phyloP scores from a whole-genome alignment of 2,113 vertebrate species.

The Rhea americana region DNA sequence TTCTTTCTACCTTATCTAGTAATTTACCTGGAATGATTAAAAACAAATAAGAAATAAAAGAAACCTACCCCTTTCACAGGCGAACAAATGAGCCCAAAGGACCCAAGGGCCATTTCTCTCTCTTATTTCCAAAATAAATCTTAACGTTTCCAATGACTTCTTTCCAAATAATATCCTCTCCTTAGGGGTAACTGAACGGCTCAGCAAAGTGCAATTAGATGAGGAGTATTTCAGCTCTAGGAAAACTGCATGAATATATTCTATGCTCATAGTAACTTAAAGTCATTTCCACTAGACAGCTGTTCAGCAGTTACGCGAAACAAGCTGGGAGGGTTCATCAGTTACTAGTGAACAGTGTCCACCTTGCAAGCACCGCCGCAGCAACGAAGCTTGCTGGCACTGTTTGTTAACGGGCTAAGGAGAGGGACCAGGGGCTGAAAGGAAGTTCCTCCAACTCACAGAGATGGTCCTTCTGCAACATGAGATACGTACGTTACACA shows the following conservation, averaged over 20 bases:
- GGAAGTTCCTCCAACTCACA: not conserved
- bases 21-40: conserved; percentile 31
- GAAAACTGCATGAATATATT: conserved; percentile 33
- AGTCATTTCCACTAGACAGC: conserved; percentile 55
- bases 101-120: conserved; percentile 14
- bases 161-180: not conserved
- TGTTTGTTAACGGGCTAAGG: not conserved
- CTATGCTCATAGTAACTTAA: conserved; percentile 54
- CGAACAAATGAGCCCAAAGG: not conserved
- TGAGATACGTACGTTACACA: not conserved
- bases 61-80: not conserved
- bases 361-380: not conserved
- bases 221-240: conserved; percentile 43
- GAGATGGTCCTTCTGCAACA: conserved; percentile 13
- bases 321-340: conserved; percentile 44
- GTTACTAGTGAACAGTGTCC: conserved; percentile 33
- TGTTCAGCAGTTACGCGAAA: conserved; percentile 65
- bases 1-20: conserved; percentile 17
- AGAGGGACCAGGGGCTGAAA: not conserved
- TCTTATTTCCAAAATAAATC: conserved; percentile 25
- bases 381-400: not conserved
- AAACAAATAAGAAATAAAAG: not conserved
- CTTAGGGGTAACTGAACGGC: conserved; percentile 35
- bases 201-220: conserved; percentile 58
- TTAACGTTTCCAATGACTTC: conserved; percentile 44